Evolutionary conservation across 2,797 vertebrate species (phyloP).

Genomic region (Pangasius larnaudii): DNA sequence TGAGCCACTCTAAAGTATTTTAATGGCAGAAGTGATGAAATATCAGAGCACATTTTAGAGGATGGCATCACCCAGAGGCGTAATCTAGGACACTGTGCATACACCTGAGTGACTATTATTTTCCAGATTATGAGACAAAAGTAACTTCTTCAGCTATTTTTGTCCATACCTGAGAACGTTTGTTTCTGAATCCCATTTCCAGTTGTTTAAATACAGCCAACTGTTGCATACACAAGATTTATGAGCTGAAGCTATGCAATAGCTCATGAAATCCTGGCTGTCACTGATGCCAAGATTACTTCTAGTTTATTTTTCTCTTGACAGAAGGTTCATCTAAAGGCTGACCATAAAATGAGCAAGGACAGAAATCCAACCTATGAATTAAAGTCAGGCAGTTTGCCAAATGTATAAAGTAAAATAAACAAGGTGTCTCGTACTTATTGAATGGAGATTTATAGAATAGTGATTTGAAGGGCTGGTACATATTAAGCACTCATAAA

Average conservation of each 20-base stretch:
- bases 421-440: neutral
- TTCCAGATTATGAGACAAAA: neutral
- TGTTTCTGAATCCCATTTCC: conserved; percentile 4
- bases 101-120: neutral
- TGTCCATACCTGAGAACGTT: neutral
- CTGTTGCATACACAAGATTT: conserved; percentile 10
- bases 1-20: neutral
- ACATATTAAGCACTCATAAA: neutral
- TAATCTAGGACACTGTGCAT: neutral
- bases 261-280: conserved; percentile 20
- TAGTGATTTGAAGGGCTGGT: neutral
- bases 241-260: conserved; percentile 5
- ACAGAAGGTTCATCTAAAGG: conserved; percentile 6
- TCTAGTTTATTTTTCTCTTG: conserved; percentile 1
- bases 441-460: neutral
- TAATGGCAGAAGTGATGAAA: conserved; percentile 26
- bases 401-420: neutral
- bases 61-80: no score
- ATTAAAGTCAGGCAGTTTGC: conserved; percentile 5
- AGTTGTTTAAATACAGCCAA: neutral
- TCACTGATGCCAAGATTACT: neutral
- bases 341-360: conserved; percentile 13
- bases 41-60: conserved; percentile 1
- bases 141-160: neutral
- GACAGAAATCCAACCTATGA: conserved; percentile 3